A percentile compares a stretch with the other conserved stretches of the same genome.
Conservation (phyloP, 35 echinoderm and acorn worm species). For the Acanthaster planci region DNA sequence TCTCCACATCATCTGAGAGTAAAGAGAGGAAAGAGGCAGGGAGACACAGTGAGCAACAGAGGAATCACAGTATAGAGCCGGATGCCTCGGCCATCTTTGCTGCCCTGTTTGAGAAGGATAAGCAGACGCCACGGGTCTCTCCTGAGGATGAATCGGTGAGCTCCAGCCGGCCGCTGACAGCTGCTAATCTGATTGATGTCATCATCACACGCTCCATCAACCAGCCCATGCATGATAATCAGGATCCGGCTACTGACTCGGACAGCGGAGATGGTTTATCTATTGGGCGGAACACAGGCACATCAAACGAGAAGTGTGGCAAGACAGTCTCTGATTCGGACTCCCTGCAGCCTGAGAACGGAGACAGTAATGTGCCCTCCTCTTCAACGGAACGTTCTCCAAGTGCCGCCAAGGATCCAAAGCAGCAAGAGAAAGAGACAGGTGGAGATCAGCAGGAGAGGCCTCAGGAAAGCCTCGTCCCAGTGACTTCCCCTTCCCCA, state of each 20-base stretch:
- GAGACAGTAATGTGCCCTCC: background rate
- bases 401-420: background rate
- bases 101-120: slow-evolving; percentile 50
- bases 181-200: slow-evolving; percentile 78
- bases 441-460: slow-evolving; percentile 1
- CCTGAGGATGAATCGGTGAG: slow-evolving; percentile 21
- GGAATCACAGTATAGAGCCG: slow-evolving; percentile 4
- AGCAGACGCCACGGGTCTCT: slow-evolving; percentile 7
- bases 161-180: slow-evolving; percentile 47
- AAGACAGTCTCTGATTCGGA: slow-evolving; percentile 2
- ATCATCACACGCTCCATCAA: slow-evolving; percentile 84
- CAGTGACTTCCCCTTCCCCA: background rate
- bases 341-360: slow-evolving; percentile 5
- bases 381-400: slow-evolving; percentile 17
- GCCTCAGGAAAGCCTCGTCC: slow-evolving; percentile 20
- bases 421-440: slow-evolving; percentile 10
- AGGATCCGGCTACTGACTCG: slow-evolving; percentile 39
- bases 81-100: slow-evolving; percentile 60
- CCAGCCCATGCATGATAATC: slow-evolving; percentile 43
- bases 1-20: slow-evolving; percentile 36
- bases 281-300: background rate
- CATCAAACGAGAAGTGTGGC: background rate
- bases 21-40: background rate
- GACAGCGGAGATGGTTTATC: slow-evolving; percentile 24
- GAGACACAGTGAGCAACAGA: slow-evolving; percentile 33